Evolutionary conservation across 2,113 vertebrate genomes (phyloP).

Genomic region (Heterotis niloticus): DNA sequence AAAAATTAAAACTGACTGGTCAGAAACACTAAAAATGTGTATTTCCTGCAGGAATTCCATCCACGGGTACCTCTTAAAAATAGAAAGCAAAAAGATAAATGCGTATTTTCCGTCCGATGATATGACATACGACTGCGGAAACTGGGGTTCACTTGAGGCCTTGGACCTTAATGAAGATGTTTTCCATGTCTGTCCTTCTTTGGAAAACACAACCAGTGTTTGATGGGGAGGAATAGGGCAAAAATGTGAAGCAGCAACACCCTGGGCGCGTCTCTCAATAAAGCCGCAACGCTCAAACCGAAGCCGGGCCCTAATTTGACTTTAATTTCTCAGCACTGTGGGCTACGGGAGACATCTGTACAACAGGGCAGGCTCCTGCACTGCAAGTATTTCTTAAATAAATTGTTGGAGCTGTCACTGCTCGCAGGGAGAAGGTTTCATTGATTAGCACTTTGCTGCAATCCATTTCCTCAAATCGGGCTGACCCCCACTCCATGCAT

Average conservation of each 20-base stretch:
- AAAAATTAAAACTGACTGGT: neutral
- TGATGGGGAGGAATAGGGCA: conserved; percentile 19
- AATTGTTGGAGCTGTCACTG: conserved; percentile 72
- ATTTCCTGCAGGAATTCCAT: neutral
- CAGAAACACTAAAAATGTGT: neutral
- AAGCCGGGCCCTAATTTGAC: conserved; percentile 25
- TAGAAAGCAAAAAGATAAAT: neutral
- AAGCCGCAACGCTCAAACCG: conserved; percentile 23
- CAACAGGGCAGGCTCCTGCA: conserved; percentile 29
- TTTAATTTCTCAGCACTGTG: conserved; percentile 27
- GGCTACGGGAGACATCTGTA: conserved; percentile 44
- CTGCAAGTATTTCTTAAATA: conserved; percentile 52
- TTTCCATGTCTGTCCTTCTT: neutral
- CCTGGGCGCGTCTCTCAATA: conserved; percentile 22
- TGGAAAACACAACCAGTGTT: conserved; percentile 19
- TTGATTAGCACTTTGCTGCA: conserved; percentile 81
- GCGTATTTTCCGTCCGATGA: neutral
- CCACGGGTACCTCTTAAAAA: neutral
- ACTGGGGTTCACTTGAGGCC: neutral
- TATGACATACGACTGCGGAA: neutral
- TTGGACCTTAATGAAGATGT: neutral
- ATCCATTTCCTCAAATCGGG: conserved; percentile 85
- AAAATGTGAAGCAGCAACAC: conserved; percentile 25
- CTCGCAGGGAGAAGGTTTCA: conserved; percentile 78
- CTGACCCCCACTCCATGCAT: conserved; percentile 73